A percentile compares a stretch with the other conserved stretches of the same genome.
Conservation (phyloP, 1,140 invertebrate species). For the Vanessa tameamea region DNA sequence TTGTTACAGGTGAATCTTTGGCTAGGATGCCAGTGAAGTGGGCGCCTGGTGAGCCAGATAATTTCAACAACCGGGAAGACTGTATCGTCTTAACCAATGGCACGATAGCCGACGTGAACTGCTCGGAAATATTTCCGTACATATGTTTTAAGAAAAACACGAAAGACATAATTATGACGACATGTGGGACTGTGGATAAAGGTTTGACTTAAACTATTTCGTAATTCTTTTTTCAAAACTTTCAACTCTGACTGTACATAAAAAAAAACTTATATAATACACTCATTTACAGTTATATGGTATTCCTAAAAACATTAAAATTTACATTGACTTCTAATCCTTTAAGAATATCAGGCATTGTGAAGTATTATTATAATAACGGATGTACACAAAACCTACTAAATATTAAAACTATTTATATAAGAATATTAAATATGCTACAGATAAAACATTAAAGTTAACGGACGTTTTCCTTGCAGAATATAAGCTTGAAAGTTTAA, state of each 20-base stretch:
- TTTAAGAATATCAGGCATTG: too few species aligned
- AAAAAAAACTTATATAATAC: too few species aligned
- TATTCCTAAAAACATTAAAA: too few species aligned
- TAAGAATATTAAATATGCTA: too few species aligned
- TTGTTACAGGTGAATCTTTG: constrained; percentile 17
- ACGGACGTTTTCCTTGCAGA: constrained; percentile 20
- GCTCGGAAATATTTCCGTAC: constrained; percentile 38
- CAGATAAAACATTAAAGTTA: too few species aligned
- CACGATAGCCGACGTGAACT: constrained; percentile 39
- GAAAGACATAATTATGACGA: constrained; percentile 24
- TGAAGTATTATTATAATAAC: too few species aligned
- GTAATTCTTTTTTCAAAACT: too few species aligned
- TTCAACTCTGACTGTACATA: too few species aligned
- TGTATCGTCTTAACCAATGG: constrained; percentile 38
- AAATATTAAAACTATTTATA: too few species aligned
- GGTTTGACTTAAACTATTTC: constrained; percentile 19
- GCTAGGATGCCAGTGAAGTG: constrained; percentile 21
- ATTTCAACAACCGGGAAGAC: constrained; percentile 39
- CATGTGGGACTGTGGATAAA: constrained; percentile 46
- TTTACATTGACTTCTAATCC: too few species aligned
- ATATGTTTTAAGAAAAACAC: constrained; percentile 43
- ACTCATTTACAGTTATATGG: too few species aligned
- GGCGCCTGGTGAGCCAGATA: constrained; percentile 31
- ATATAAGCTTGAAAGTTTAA: constrained; percentile 23
- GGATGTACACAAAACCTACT: too few species aligned